These are phyloP conservation scores for Drosophila tripunctata DNA, from an alignment of 2,888 invertebrate genomes.

Conservation along the genomic window DNA sequence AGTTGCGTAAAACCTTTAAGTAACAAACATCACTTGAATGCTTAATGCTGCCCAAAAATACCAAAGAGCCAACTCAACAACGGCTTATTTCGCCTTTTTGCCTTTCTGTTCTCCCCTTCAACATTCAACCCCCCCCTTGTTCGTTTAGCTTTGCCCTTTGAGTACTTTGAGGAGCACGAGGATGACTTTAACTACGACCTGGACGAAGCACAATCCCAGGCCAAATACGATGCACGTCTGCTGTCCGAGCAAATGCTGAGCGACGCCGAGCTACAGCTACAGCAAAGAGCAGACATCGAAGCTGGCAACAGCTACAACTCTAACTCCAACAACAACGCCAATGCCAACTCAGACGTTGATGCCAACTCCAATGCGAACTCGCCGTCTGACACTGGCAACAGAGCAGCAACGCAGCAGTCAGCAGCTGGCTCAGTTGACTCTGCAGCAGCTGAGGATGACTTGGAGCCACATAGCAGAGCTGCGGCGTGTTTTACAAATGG, in stretches of 20 bases:
- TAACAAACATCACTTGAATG: constrained; percentile 20
- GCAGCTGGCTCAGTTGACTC: constrained; percentile 23
- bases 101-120: constrained; percentile 5
- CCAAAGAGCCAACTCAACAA: constrained; percentile 49
- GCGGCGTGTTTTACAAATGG: constrained; percentile 82
- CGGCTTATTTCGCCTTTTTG: constrained; percentile 57
- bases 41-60: constrained; percentile 26
- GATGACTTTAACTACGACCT: constrained; percentile 83
- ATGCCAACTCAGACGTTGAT: not conserved
- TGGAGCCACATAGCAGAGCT: constrained; percentile 81
- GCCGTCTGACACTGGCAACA: not conserved
- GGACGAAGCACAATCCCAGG: constrained; percentile 84
- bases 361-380: constrained; percentile 8
- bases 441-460: constrained; percentile 60
- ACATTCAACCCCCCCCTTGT: not conserved
- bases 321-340: not conserved
- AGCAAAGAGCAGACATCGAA: constrained; percentile 49
- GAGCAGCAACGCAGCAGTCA: constrained; percentile 1
- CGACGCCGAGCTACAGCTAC: constrained; percentile 66
- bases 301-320: constrained; percentile 21
- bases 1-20: constrained; percentile 36
- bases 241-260: constrained; percentile 82
- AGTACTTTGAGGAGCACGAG: constrained; percentile 82
- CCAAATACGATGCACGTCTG: constrained; percentile 83
- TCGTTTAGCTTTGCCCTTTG: constrained; percentile 75